Evolutionary conservation across 2,797 vertebrate genomes (phyloP), one percentile per base, ranked within the genome.

Genomic region (Pelobates cultripes): DNA sequence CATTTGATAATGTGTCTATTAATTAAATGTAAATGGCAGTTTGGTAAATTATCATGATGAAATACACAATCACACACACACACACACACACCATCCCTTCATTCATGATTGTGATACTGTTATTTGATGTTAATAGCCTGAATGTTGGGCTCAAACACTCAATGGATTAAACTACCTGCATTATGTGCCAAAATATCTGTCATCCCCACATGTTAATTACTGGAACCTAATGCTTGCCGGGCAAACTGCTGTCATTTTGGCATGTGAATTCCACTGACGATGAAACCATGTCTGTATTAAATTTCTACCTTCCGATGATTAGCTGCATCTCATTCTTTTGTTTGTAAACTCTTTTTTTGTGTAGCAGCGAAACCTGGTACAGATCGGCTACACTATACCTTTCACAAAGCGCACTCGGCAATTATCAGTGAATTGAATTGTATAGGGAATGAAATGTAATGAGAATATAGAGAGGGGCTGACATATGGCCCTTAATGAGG

Each of bases 401-500:
- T 51, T 15, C 68, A 61, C 60, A 80, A 70, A 76, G 28, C 28
- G 60, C 40, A 75, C 47, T 57, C 72, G 70, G 63, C 75, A 75
- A 84, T 84, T 79, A 76, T 78, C n/a, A 45, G 71, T 12, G 55
- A 79, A 83, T 75, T 70, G 66, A 75, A 75, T 79, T 83, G 71
- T 60, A 71, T 64, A 60, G 43, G 73, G 73, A 60, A 76, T 43
- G 45, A 28, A 63, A 70, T 69, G 73, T 53, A 60, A 79, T 71
- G 67, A 71, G 77, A 79, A 84, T 41, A 64, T 61, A 64, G 82
- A 67, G 66, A 80, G 68, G 55, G 67, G 60, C 57, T 80, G 77
- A 72, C 82, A 84, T 84, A 84, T 84, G 82, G 77, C 79, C 82
- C 77, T 84, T 84, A 84, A 84, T 84, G 77, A 84, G 82, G 82